Evolutionary conservation across 2,888 invertebrate species (phyloP).

Genomic region (Villa cingulata): DNA sequence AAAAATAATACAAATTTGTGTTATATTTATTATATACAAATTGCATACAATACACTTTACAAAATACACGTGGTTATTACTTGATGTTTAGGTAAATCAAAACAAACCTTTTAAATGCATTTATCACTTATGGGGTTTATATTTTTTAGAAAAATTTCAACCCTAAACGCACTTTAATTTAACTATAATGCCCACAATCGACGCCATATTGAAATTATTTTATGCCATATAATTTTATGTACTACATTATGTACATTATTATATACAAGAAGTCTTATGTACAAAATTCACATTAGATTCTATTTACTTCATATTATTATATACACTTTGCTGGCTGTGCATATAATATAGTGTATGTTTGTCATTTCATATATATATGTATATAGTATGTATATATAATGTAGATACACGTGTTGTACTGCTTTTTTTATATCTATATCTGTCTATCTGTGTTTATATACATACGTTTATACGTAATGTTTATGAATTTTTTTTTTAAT

Average conservation of each 20-base stretch:
- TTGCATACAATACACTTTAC: constrained; percentile 1
- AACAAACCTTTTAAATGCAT: constrained; percentile 7
- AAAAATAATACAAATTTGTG: constrained; percentile 9
- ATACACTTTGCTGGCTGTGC: neutral
- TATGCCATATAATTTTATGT: constrained; percentile 9
- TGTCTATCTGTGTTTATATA: no score
- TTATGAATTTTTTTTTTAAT: no score
- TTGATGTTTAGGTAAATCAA: constrained; percentile 2
- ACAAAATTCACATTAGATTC: constrained; percentile 8
- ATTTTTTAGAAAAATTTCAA: constrained; percentile 4
- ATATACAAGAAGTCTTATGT: neutral
- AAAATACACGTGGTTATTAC: constrained; percentile 2
- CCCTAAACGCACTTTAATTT: constrained; percentile 11
- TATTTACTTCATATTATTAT: constrained; percentile 1
- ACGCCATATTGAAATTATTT: constrained; percentile 18
- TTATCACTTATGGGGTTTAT: constrained; percentile 1
- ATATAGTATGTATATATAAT: no score
- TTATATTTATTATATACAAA: constrained; percentile 4
- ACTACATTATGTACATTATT: no score
- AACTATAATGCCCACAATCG: constrained; percentile 10
- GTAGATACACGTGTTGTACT: neutral
- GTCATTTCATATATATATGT: no score
- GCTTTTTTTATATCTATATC: no score
- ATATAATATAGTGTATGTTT: no score
- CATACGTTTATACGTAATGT: no score